Percentiles rank a stretch among this genome's conserved stretches.
Evolutionary conservation across 37 sponge, comb jelly and placozoan species (phyloP).

Genomic region (Ephydatia muelleri): DNA sequence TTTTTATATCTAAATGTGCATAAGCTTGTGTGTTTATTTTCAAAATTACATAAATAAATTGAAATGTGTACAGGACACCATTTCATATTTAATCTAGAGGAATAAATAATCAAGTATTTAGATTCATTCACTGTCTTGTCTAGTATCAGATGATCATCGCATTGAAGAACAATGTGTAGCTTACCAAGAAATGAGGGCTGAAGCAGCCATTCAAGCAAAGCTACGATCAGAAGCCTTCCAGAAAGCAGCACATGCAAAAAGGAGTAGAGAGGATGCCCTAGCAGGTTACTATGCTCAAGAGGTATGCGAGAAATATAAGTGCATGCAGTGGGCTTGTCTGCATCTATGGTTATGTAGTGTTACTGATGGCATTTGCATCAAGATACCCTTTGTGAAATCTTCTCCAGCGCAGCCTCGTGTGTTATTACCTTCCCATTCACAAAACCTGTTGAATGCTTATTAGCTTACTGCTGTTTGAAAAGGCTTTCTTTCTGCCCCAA

Average conservation of each 20-base stretch:
- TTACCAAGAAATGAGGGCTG: constrained; percentile 73
- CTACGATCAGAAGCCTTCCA: constrained; percentile 72
- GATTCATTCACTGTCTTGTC: too few species aligned
- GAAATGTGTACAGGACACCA: too few species aligned
- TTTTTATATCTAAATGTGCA: too few species aligned
- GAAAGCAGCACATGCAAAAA: constrained; percentile 75
- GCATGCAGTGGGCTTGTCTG: too few species aligned
- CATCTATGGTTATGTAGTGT: background rate
- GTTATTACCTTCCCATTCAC: background rate
- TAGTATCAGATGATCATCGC: too few species aligned
- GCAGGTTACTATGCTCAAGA: constrained; percentile 74
- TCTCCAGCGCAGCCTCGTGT: background rate
- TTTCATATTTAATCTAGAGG: too few species aligned
- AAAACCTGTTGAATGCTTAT: background rate
- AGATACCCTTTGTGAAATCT: background rate
- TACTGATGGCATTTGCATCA: background rate
- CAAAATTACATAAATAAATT: too few species aligned
- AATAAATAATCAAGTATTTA: too few species aligned
- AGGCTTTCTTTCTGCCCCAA: background rate
- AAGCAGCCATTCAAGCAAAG: constrained; percentile 75
- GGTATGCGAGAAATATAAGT: constrained; percentile 17
- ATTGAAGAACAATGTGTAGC: background rate
- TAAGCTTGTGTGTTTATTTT: too few species aligned
- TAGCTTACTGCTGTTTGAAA: background rate
- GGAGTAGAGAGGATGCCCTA: constrained; percentile 51